Evolutionary conservation across 2,888 invertebrate genomes (phyloP).

Genomic region (Argyresthia albistria): DNA sequence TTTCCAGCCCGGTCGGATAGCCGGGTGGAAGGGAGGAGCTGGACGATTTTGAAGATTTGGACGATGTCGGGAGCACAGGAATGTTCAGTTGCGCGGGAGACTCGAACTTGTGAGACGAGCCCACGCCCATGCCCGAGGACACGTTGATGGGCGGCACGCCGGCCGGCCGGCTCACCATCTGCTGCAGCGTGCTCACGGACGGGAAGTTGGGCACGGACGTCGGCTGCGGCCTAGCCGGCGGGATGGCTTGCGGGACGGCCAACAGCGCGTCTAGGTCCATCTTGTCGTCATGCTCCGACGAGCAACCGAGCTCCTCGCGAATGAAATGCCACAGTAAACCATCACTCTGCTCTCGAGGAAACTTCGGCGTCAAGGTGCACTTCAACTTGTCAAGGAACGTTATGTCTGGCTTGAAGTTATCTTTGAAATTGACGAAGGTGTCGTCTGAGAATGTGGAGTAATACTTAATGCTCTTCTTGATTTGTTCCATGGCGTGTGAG

Average conservation of each 20-base stretch:
- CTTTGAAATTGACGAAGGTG: slow-evolving; percentile 55
- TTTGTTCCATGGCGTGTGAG: slow-evolving; percentile 86
- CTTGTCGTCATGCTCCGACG: slow-evolving; percentile 77
- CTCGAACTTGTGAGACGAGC: slow-evolving; percentile 70
- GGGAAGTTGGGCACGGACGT: slow-evolving; percentile 57
- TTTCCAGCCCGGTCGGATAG: slow-evolving; percentile 61
- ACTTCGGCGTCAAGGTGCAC: slow-evolving; percentile 84
- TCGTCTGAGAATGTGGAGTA: slow-evolving; percentile 75
- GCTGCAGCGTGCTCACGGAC: slow-evolving; percentile 62
- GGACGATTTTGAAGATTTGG: slow-evolving; percentile 71
- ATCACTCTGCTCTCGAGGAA: slow-evolving; percentile 85
- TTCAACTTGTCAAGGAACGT: slow-evolving; percentile 90
- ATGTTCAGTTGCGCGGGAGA: slow-evolving; percentile 70
- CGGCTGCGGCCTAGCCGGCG: slow-evolving; percentile 52
- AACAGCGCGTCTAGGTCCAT: slow-evolving; percentile 73
- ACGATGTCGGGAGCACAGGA: slow-evolving; percentile 72
- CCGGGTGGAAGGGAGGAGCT: slow-evolving; percentile 64
- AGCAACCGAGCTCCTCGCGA: slow-evolving; percentile 80
- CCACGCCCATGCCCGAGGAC: slow-evolving; percentile 54
- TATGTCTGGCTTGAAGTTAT: slow-evolving; percentile 79
- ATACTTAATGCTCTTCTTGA: slow-evolving; percentile 88
- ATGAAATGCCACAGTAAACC: slow-evolving; percentile 85
- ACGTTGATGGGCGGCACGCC: slow-evolving; percentile 65
- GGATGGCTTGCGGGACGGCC: slow-evolving; percentile 71
- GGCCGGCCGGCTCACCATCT: slow-evolving; percentile 65